A percentile compares a stretch with the other conserved stretches of the same genome.
These are phyloP conservation scores for Nettapus auritus DNA, from an alignment of 2,113 vertebrate genomes.

Conservation along the genomic window DNA sequence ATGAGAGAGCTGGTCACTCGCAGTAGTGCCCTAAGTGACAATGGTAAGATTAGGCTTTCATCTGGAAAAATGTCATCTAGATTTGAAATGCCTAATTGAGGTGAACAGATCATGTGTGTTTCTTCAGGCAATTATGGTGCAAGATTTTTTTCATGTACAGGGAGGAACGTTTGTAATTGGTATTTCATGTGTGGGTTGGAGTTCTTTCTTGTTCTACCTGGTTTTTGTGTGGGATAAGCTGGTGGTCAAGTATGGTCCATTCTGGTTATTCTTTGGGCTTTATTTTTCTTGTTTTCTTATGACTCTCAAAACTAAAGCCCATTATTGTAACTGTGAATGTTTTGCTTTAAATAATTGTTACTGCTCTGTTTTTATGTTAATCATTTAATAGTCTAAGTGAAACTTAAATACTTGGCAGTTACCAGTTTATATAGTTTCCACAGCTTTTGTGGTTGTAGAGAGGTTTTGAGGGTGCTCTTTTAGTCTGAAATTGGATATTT, in stretches of 20 bases:
- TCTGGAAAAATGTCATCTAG: background rate
- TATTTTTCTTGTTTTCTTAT: background rate
- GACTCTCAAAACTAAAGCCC: background rate
- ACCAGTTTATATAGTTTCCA: conserved; percentile 35
- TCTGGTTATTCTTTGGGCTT: background rate
- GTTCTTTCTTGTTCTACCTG: background rate
- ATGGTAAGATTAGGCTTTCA: background rate
- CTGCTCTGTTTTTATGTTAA: conserved; percentile 3
- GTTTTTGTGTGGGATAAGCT: background rate
- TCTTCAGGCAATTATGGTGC: background rate
- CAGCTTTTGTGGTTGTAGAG: conserved; percentile 36
- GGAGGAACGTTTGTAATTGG: background rate
- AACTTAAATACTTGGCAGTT: conserved; percentile 7
- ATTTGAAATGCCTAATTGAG: background rate
- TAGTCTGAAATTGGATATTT: conserved; percentile 55
- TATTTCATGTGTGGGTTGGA: background rate
- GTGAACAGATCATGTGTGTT: background rate
- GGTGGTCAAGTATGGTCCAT: background rate
- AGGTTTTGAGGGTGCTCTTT: conserved; percentile 19
- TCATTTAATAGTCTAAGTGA: conserved; percentile 18
- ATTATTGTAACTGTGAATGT: background rate
- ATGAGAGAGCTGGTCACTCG: background rate
- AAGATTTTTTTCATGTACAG: background rate
- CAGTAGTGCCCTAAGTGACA: background rate
- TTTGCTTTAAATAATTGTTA: background rate